phyloP scores from a whole-genome alignment of 1,140 invertebrate genomes.

The Diachasma alloeum region DNA sequence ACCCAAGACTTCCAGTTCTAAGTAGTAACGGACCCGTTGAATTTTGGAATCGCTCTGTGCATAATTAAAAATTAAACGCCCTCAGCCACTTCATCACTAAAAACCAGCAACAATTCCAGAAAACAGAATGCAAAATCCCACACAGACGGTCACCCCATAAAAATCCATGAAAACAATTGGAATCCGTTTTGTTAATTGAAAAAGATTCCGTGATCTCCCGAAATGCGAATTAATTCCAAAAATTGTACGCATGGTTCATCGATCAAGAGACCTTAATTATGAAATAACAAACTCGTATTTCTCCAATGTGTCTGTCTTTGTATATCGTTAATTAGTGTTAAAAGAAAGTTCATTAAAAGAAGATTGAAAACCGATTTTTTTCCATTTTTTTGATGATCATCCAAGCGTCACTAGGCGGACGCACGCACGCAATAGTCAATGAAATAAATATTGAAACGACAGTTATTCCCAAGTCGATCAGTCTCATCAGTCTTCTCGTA shows the following conservation, averaged over 20 bases:
- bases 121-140: too few species aligned
- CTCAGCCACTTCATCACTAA: too few species aligned
- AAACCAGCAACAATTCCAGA: too few species aligned
- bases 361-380: not conserved
- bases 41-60: too few species aligned
- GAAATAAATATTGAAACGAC: not conserved
- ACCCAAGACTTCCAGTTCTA: too few species aligned
- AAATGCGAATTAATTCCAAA: not conserved
- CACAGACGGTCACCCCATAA: too few species aligned
- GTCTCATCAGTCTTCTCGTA: not conserved
- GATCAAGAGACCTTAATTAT: not conserved
- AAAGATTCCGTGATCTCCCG: not conserved
- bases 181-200: not conserved
- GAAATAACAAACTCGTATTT: constrained; percentile 1
- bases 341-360: not conserved
- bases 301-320: constrained; percentile 1
- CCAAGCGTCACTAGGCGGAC: not conserved
- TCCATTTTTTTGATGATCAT: constrained; percentile 12
- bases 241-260: not conserved
- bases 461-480: constrained; percentile 14
- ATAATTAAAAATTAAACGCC: too few species aligned
- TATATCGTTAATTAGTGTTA: constrained; percentile 7
- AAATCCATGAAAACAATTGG: too few species aligned
- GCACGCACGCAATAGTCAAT: constrained; percentile 11
- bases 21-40: too few species aligned